Percentiles rank a stretch among this genome's conserved stretches.
phyloP scores from a whole-genome alignment of 2,113 vertebrate species.

The Egretta garzetta region DNA sequence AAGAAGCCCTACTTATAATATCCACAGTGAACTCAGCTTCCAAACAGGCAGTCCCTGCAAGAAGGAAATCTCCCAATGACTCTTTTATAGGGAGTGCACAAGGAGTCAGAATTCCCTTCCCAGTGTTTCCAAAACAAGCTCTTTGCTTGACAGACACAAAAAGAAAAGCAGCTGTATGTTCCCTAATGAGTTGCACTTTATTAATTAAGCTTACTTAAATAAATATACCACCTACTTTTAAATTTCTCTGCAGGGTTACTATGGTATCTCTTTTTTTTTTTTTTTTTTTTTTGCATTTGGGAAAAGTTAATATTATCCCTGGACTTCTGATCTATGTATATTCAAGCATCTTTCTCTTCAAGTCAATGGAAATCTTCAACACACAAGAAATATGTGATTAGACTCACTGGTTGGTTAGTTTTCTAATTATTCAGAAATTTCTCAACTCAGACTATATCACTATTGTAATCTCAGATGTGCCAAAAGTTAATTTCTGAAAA shows the following conservation, averaged over 20 bases:
- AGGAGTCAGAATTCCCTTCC: neutral
- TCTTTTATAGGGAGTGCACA: neutral
- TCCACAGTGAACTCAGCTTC: neutral
- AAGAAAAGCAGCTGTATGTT: neutral
- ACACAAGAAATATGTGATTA: neutral
- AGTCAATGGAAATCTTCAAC: neutral
- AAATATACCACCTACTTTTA: neutral
- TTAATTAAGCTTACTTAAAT: neutral
- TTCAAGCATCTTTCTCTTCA: neutral
- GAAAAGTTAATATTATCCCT: neutral
- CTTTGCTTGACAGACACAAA: neutral
- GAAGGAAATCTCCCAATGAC: neutral
- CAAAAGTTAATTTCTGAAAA: conserved; percentile 20
- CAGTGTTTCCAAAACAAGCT: neutral
- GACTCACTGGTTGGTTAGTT: neutral
- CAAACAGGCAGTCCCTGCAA: neutral
- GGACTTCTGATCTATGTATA: neutral
- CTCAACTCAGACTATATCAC: neutral
- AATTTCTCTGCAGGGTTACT: neutral
- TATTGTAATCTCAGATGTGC: neutral
- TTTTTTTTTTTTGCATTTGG: neutral
- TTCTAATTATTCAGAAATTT: neutral
- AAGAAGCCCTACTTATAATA: neutral
- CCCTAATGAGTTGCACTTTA: neutral
- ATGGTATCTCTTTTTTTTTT: too few species aligned